phyloP scores from a whole-genome alignment of 1,140 invertebrate species.

The Harlomillsia oculata region DNA sequence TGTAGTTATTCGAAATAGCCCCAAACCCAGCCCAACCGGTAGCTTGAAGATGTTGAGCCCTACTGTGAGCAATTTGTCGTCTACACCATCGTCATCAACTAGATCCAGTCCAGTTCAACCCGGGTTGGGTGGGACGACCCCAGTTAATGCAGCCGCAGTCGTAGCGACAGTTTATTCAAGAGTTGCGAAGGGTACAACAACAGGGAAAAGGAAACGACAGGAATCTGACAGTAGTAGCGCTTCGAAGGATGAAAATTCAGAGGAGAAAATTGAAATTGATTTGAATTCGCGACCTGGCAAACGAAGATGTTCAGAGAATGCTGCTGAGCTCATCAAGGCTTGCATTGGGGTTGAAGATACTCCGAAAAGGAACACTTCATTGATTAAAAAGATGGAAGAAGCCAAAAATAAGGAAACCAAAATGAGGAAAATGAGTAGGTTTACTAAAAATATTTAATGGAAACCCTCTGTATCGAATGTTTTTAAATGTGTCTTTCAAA shows the following conservation, averaged over 20 bases:
- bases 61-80: neutral
- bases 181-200: constrained; percentile 9
- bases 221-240: constrained; percentile 60
- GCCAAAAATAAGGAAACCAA: constrained; percentile 22
- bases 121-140: neutral
- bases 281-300: constrained; percentile 48
- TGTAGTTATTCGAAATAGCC: constrained; percentile 25
- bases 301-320: constrained; percentile 57
- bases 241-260: constrained; percentile 36
- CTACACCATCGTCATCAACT: constrained; percentile 10
- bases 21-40: constrained; percentile 34
- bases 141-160: constrained; percentile 1
- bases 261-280: constrained; percentile 32
- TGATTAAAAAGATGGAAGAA: constrained; percentile 31
- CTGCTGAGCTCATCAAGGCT: constrained; percentile 55
- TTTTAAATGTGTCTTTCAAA: constrained; percentile 2
- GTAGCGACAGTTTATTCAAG: neutral
- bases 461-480: neutral
- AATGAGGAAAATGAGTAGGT: constrained; percentile 29
- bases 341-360: constrained; percentile 55
- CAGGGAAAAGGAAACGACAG: constrained; percentile 57
- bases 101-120: constrained; percentile 23
- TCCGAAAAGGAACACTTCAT: constrained; percentile 33
- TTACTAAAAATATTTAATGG: neutral
- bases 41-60: constrained; percentile 31